Base-by-base conservation (phyloP, 2,888 invertebrate genomes). In the Eucera pruinosa region DNA sequence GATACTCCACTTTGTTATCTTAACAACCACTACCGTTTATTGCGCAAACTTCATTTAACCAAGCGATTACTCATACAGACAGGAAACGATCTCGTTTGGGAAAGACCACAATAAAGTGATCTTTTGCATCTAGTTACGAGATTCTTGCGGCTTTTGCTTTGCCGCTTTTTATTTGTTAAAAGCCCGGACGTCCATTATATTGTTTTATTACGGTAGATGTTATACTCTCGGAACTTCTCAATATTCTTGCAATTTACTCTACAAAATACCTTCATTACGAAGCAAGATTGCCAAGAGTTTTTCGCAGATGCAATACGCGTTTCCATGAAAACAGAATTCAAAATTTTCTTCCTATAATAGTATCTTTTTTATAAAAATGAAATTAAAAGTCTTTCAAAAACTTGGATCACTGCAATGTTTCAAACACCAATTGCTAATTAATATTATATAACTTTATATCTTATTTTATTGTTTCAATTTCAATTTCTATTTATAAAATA, bases 131-230 rank as follows among this genome's bases (percentile, higher is more conserved):
- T 13, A 43, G 27, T 30, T 20, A 27, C 43, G 18, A 27, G 13
- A 60, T 60, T 27, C 43, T 43, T 13, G 15, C 9, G 18, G 27
- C 27, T 20, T 15, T 27, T 20, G 27, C n/a, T n/a, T n/a, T n/a
- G n/a, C n/a, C 20, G 13, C 15, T 45, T 60, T 60, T 60, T 30
- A 45, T 60, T 60, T 18, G 43, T 60, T 43, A 15, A 43, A 20
- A 60, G 27, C 5, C 27, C 2, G 20, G 15, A n/a, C n/a, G 15
- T 18, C 1, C 15, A 30, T 18, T 7, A 13, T 43, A 18, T 18
- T n/a, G 41, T 41, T 27, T 43, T 1, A 43, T 39, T 20, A 33
- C 6, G 13, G 54, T 13, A 18, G 18, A 54, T 20, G 13, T 18
- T 54, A 30, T 7, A 11, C 20, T 33, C 33, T 33, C 54, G 20